Percentiles rank a stretch among this genome's conserved stretches.
Evolutionary conservation across 2,888 invertebrate species (phyloP).

Genomic region (Blastobasis adustella): DNA sequence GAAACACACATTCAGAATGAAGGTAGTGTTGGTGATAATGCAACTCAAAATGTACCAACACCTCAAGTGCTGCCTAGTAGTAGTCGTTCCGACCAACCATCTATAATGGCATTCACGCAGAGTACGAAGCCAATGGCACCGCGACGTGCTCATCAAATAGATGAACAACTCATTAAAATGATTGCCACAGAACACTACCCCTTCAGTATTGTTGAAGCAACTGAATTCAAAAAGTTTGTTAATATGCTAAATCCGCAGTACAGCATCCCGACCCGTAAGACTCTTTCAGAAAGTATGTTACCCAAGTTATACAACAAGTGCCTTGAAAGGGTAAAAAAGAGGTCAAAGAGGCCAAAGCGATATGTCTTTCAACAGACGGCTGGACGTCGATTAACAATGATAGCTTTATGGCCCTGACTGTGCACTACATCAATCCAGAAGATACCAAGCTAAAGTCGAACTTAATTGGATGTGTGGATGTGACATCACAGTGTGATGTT

Average conservation of each 20-base stretch:
- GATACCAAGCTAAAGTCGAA: not conserved
- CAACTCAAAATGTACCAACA: not conserved
- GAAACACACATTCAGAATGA: not conserved
- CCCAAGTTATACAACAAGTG: not conserved
- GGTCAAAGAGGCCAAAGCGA: conserved; percentile 4
- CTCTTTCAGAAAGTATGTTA: not conserved
- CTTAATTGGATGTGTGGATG: conserved; percentile 4
- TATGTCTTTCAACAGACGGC: conserved; percentile 13
- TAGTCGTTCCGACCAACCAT: not conserved
- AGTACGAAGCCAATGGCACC: conserved; percentile 1
- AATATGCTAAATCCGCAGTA: conserved; percentile 8
- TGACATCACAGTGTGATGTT: too few species aligned
- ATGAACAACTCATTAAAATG: conserved; percentile 6
- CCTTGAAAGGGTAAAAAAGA: conserved; percentile 1
- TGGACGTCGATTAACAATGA: conserved; percentile 14
- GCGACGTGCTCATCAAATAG: not conserved
- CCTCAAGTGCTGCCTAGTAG: not conserved
- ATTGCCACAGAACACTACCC: conserved; percentile 8
- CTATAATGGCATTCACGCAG: not conserved
- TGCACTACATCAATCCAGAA: conserved; percentile 10
- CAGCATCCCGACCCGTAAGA: conserved; percentile 11
- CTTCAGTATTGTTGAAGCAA: conserved; percentile 10
- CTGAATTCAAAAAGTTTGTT: conserved; percentile 9
- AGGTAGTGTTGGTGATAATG: too few species aligned
- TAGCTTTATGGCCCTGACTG: conserved; percentile 9